These are phyloP conservation scores for Leptinotarsa tumamoca DNA, from an alignment of 2,888 invertebrate genomes.

Conservation along the genomic window DNA sequence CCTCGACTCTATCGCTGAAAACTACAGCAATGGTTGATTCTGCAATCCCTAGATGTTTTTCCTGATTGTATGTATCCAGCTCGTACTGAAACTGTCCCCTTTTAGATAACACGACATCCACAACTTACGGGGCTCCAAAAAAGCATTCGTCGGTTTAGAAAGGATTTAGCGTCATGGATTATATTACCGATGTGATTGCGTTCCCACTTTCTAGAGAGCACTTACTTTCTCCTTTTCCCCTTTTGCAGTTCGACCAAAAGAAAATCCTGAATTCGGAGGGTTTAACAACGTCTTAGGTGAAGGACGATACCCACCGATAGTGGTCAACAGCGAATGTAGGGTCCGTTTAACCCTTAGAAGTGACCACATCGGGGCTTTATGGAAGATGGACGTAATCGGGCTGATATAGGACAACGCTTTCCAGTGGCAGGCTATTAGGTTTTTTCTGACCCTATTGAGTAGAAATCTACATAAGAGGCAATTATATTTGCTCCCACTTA, in stretches of 20 bases:
- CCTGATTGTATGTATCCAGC: not conserved
- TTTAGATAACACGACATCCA: conserved; percentile 43
- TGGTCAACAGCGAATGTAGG: conserved; percentile 51
- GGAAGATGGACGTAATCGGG: conserved; percentile 11
- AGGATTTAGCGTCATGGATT: conserved; percentile 42
- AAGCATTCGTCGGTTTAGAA: conserved; percentile 28
- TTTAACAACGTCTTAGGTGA: conserved; percentile 56
- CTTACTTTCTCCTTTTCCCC: conserved; percentile 47
- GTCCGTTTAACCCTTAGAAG: conserved; percentile 14
- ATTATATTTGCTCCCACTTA: not conserved
- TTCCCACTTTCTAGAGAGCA: conserved; percentile 47
- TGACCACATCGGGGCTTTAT: not conserved
- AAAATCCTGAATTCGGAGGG: conserved; percentile 60
- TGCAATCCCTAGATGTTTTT: not conserved
- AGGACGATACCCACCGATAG: conserved; percentile 54
- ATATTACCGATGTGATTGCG: conserved; percentile 50
- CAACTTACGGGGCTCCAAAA: conserved; percentile 40
- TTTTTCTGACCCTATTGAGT: not conserved
- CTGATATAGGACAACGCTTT: conserved; percentile 5
- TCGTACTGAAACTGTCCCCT: conserved; percentile 34
- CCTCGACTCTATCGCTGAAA: too few relatives aligned
- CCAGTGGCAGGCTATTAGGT: not conserved
- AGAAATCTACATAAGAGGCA: not conserved
- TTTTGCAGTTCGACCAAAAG: conserved; percentile 63
- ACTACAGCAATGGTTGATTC: not conserved